Conservation (phyloP, 92 coral and sea anemone genomes). For the Micromussa lordhowensis region DNA sequence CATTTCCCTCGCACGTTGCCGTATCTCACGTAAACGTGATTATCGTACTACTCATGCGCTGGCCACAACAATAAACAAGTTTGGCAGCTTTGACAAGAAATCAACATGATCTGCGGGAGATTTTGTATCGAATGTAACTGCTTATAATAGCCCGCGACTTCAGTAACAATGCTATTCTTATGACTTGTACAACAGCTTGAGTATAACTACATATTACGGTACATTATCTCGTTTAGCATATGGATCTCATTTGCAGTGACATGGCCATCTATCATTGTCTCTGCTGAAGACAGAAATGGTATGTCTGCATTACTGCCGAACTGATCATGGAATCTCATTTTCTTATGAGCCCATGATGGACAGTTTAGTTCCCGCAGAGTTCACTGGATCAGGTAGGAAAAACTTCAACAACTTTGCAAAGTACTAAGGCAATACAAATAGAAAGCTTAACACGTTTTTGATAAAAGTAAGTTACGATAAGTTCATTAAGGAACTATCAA, state of each 20-base stretch:
- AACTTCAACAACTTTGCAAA: neutral
- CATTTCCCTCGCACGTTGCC: neutral
- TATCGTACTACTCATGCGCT: neutral
- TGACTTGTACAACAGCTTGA: neutral
- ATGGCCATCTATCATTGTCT: neutral
- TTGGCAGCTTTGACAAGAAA: too few relatives aligned
- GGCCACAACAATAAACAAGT: neutral
- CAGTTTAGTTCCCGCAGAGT: neutral
- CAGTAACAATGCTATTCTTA: neutral
- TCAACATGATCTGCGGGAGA: neutral
- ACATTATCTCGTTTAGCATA: neutral
- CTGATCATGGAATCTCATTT: too few relatives aligned
- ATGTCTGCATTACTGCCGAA: neutral
- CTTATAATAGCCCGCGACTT: neutral
- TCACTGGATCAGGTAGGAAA: neutral
- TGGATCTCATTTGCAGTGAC: conserved; percentile 1
- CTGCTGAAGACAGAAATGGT: neutral
- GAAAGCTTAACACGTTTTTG: neutral
- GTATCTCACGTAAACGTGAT: neutral
- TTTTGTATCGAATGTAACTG: neutral
- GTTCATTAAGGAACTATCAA: too few relatives aligned
- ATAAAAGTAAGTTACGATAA: neutral
- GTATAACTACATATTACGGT: neutral
- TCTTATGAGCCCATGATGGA: neutral
- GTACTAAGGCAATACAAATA: neutral